These are phyloP conservation scores for Heliconius cydno DNA, from an alignment of 2,888 invertebrate species.

Conservation along the genomic window DNA sequence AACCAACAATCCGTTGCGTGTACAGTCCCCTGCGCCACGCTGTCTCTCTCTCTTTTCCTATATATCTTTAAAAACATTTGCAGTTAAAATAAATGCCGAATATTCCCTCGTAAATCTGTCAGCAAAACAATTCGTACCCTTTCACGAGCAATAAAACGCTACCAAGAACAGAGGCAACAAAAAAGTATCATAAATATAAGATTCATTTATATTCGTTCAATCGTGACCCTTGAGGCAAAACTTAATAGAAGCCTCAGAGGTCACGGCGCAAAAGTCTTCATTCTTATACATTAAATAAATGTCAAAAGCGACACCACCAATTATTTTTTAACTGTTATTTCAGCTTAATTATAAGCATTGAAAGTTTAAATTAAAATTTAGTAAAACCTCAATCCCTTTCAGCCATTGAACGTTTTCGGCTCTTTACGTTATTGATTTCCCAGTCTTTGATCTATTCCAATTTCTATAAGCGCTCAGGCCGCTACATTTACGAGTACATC, in stretches of 20 bases:
- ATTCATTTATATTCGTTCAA: slow-evolving; percentile 82
- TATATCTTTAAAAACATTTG: slow-evolving; percentile 63
- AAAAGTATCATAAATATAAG: slow-evolving; percentile 83
- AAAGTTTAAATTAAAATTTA: slow-evolving; percentile 73
- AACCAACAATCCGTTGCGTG: too few relatives aligned
- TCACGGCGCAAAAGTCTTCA: slow-evolving; percentile 40
- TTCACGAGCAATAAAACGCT: slow-evolving; percentile 83
- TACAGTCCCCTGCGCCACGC: too few relatives aligned
- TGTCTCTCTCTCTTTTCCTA: not conserved
- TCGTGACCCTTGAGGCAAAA: slow-evolving; percentile 69
- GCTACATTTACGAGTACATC: slow-evolving; percentile 14
- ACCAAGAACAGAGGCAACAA: slow-evolving; percentile 76
- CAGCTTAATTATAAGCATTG: slow-evolving; percentile 52
- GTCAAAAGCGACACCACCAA: slow-evolving; percentile 34
- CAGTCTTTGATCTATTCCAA: slow-evolving; percentile 71
- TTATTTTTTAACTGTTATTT: slow-evolving; percentile 49
- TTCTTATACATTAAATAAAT: slow-evolving; percentile 34
- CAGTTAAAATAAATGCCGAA: slow-evolving; percentile 80
- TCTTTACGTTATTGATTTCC: slow-evolving; percentile 70
- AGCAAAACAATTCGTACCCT: slow-evolving; percentile 83
- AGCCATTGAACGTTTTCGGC: slow-evolving; percentile 68
- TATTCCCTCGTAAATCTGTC: slow-evolving; percentile 82
- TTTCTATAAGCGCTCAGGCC: slow-evolving; percentile 40
- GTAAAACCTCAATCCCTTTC: slow-evolving; percentile 69
- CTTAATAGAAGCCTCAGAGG: slow-evolving; percentile 55